Evolutionary conservation across 1,140 invertebrate species (phyloP).

Genomic region (Colletes gigas): DNA sequence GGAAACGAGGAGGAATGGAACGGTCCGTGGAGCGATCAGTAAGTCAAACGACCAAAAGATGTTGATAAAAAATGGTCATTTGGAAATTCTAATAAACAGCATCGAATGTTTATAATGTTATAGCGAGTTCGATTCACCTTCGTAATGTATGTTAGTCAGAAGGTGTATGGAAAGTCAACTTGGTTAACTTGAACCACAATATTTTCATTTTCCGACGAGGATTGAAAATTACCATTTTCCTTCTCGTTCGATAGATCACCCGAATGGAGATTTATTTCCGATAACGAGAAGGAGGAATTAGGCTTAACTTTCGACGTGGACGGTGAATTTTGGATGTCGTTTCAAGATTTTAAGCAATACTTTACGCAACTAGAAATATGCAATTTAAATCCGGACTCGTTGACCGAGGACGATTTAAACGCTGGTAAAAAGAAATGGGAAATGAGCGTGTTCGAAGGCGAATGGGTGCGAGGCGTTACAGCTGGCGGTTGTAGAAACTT

Average conservation of each 20-base stretch:
- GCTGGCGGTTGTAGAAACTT: constrained; percentile 99
- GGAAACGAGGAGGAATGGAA: constrained; percentile 99
- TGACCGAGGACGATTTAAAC: constrained; percentile 89
- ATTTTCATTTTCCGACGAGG: no score
- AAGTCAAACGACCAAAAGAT: constrained; percentile 68
- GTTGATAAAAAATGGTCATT: not conserved
- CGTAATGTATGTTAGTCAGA: no score
- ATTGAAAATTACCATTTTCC: not conserved
- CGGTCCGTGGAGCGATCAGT: constrained; percentile 97
- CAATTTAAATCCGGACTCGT: constrained; percentile 96
- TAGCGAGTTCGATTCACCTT: no score
- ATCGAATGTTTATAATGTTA: not conserved
- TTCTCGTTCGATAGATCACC: constrained; percentile 83
- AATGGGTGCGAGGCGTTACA: constrained; percentile 95
- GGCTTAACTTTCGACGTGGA: constrained; percentile 96
- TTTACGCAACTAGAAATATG: constrained; percentile 95
- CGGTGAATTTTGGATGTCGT: constrained; percentile 99
- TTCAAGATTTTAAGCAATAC: constrained; percentile 89
- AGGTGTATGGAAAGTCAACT: no score
- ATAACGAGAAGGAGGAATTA: constrained; percentile 93
- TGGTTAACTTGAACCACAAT: not conserved
- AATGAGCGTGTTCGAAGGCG: constrained; percentile 95
- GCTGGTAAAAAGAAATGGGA: constrained; percentile 94
- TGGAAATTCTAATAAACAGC: no score
- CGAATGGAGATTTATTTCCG: constrained; percentile 96